phyloP scores from a whole-genome alignment of 2,888 invertebrate species.

The Leistus spinibarbis region DNA sequence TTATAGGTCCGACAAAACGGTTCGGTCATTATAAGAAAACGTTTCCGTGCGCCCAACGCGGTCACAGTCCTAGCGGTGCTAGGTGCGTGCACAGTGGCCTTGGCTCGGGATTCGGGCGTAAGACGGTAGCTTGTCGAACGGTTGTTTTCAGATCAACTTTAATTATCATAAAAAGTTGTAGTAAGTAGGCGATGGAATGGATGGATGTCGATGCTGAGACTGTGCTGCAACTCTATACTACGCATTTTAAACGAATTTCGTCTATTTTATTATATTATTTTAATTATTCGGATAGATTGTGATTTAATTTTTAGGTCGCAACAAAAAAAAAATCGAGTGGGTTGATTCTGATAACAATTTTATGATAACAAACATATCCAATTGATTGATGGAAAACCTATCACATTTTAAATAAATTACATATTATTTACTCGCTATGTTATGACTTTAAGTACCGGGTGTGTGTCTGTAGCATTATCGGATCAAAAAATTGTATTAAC shows the following conservation, averaged over 20 bases:
- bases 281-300: background rate
- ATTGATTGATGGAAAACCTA: background rate
- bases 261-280: background rate
- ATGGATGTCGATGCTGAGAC: background rate
- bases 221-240: background rate
- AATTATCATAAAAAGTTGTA: background rate
- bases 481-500: too few species aligned
- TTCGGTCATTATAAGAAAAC: slow-evolving; percentile 7
- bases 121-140: background rate
- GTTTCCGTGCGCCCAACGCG: background rate
- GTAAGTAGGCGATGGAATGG: background rate
- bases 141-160: background rate
- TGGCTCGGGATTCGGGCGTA: background rate
- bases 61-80: background rate
- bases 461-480: too few species aligned
- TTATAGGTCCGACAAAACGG: slow-evolving; percentile 27
- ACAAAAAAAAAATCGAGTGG: background rate
- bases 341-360: background rate
- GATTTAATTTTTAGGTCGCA: background rate
- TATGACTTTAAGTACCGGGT: too few species aligned
- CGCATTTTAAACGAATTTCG: background rate
- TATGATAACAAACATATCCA: background rate
- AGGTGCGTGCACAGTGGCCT: background rate
- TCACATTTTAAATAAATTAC: background rate
- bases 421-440: background rate